Percentiles rank a stretch among this genome's conserved stretches.
phyloP scores from a whole-genome alignment of 1,140 invertebrate genomes.

The Musca vetustissima region DNA sequence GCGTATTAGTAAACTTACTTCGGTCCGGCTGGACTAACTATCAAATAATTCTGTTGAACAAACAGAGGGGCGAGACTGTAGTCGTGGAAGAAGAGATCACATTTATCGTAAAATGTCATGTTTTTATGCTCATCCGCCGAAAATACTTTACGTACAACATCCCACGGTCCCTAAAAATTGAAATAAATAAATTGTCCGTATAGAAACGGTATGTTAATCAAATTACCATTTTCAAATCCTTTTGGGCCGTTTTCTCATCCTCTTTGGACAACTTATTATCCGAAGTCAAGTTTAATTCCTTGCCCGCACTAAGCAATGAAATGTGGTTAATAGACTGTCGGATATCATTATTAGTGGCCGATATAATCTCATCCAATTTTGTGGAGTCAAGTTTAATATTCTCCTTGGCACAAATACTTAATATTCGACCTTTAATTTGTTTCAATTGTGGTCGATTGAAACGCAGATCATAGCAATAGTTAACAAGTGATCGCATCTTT shows the following conservation, averaged over 20 bases:
- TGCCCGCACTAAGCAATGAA: slow-evolving; percentile 71
- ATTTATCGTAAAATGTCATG: slow-evolving; percentile 85
- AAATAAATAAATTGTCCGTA: neutral
- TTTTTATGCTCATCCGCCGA: slow-evolving; percentile 75
- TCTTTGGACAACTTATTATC: slow-evolving; percentile 57
- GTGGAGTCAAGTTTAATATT: slow-evolving; percentile 78
- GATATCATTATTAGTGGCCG: slow-evolving; percentile 88
- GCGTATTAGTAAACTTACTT: slow-evolving; percentile 59
- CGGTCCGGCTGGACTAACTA: slow-evolving; percentile 67
- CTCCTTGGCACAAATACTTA: slow-evolving; percentile 91
- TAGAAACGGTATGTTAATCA: neutral
- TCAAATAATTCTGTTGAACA: slow-evolving; percentile 96
- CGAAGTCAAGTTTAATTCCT: slow-evolving; percentile 58
- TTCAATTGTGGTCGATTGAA: slow-evolving; percentile 81
- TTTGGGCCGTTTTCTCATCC: slow-evolving; percentile 65
- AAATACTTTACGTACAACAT: slow-evolving; percentile 89
- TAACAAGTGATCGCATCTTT: slow-evolving; percentile 91
- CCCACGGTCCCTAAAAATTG: slow-evolving; percentile 79
- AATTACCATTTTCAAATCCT: slow-evolving; percentile 79
- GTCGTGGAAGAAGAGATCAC: slow-evolving; percentile 94
- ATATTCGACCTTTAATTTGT: slow-evolving; percentile 90
- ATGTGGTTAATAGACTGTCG: slow-evolving; percentile 90
- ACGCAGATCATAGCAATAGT: slow-evolving; percentile 93
- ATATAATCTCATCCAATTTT: slow-evolving; percentile 81
- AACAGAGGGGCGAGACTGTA: slow-evolving; percentile 94